Evolutionary conservation across 1,140 invertebrate genomes (phyloP), one percentile per base, ranked within the genome.

Genomic region (Pygmarrhopalites habei): DNA sequence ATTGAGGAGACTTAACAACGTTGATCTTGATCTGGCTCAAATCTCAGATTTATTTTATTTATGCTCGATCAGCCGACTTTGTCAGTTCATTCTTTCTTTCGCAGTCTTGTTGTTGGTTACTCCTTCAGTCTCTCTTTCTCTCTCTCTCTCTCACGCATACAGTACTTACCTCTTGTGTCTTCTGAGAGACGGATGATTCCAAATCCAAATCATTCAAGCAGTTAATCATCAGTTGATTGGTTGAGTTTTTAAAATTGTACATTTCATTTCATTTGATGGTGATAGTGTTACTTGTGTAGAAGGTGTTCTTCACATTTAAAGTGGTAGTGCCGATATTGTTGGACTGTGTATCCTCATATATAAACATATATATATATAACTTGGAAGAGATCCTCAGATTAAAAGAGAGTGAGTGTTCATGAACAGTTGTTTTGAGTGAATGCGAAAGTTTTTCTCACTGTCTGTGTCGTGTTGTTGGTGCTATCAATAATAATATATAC

Each of bases 1-100:
- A 17, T 39, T 39, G 7, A 39, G 7, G 7, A 10, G 17, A 7
- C 17, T 39, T 10, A 46, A 46, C 10, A 46, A 5, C 7, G 21
- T 26, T 52, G 23, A 52, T 52, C 49, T 52, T 52, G 49, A 52
- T 52, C 28, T 52, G 3, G 15, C 28, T 52, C n/a, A n/a, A n/a
- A n/a, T n/a, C n/a, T n/a, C n/a, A n/a, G n/a, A n/a, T 47, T 47
- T 7, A n/a, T 4, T 52, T 52, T 52, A 52, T 52, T 52, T 52
- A 52, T 52, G 49, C 49, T 52, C 49, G 21, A 52, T 28, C 49
- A 26, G 49, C 23, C 5, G 2, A 23, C n/a, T 12, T 7, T 26
- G 4, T 15, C 5, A 28, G 21, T 52, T 52, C 49, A 52, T 30
- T 52, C 49, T 52, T 25, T 14, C 49, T 52, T 30, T 21, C 19